These are phyloP conservation scores for Lophotis ruficrista DNA, from an alignment of 2,113 vertebrate genomes.

Conservation along the genomic window DNA sequence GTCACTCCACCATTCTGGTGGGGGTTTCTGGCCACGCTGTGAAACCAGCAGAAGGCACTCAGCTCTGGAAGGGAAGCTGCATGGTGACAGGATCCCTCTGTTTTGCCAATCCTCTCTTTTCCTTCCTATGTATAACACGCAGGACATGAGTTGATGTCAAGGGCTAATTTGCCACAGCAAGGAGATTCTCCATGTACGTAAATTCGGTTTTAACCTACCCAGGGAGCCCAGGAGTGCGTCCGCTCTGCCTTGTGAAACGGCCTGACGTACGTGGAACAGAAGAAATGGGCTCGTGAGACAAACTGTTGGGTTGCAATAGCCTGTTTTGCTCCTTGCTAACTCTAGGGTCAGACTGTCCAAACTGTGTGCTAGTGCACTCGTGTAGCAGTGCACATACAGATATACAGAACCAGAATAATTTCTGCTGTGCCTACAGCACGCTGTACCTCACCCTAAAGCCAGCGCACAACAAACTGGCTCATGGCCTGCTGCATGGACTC, in stretches of 20 bases:
- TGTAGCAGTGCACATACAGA: background rate
- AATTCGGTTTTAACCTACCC: background rate
- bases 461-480: background rate
- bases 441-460: background rate
- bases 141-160: background rate
- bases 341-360: background rate
- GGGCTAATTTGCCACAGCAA: background rate
- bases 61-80: background rate
- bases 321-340: background rate
- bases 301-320: background rate
- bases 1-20: background rate
- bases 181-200: background rate
- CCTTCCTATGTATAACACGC: background rate
- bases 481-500: background rate
- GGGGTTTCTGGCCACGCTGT: background rate
- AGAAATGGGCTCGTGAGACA: accelerated
- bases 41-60: background rate
- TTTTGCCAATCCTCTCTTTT: background rate
- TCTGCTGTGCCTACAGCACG: accelerated
- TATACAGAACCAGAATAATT: background rate
- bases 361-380: background rate
- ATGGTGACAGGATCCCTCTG: background rate
- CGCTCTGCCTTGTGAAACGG: background rate
- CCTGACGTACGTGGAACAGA: accelerated
- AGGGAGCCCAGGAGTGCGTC: background rate